These are phyloP conservation scores for Myrmophylax atrothorax DNA, from an alignment of 2,113 vertebrate genomes.

Conservation along the genomic window DNA sequence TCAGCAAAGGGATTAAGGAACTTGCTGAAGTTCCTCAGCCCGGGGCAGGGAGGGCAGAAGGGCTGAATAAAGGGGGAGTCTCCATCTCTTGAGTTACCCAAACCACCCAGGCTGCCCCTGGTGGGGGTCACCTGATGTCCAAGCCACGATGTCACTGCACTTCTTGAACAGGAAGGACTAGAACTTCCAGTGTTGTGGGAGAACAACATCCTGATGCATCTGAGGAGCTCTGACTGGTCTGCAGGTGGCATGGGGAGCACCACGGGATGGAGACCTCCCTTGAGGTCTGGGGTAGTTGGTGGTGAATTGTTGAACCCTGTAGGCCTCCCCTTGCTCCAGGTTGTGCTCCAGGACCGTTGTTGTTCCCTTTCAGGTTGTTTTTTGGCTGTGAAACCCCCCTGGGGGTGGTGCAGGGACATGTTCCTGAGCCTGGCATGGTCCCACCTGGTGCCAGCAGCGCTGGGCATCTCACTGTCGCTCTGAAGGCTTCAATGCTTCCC, in stretches of 20 bases:
- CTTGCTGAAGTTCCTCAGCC: background rate
- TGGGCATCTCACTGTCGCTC: background rate
- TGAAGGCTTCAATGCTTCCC: background rate
- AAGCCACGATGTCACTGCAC: background rate
- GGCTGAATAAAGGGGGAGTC: background rate
- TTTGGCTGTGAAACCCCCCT: background rate
- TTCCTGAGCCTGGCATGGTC: background rate
- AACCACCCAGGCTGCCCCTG: background rate
- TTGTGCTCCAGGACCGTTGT: rapidly evolving
- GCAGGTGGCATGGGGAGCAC: background rate
- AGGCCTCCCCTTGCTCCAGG: background rate
- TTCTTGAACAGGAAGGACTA: background rate
- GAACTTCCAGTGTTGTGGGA: background rate
- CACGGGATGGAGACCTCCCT: rapidly evolving
- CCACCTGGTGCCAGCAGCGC: background rate
- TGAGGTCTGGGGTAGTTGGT: background rate
- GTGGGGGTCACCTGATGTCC: background rate
- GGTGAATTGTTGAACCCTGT: background rate
- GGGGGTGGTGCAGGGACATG: background rate
- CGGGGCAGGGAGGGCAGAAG: background rate
- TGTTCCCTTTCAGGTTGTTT: background rate
- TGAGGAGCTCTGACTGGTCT: background rate
- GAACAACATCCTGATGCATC: background rate
- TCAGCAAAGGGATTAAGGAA: background rate
- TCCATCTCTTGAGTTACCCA: background rate